Percentiles rank a stretch among this genome's conserved stretches.
phyloP scores from a whole-genome alignment of 2,797 vertebrate species.

The Crypturellus tataupa region DNA sequence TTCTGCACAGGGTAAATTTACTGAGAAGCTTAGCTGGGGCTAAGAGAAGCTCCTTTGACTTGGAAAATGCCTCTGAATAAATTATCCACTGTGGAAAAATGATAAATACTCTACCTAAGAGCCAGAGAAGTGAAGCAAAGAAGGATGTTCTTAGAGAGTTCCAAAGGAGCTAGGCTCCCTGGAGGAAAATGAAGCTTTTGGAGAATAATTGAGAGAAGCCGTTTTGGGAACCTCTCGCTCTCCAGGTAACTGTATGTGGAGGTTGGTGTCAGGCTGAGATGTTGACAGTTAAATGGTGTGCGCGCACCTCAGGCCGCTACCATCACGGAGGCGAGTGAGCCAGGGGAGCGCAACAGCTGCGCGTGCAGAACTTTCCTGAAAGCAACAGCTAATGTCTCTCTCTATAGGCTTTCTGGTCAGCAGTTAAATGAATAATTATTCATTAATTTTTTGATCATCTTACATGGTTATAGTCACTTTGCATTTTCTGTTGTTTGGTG shows the following conservation, averaged over 20 bases:
- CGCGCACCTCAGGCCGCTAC: neutral
- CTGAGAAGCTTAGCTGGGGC: neutral
- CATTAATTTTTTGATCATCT: neutral
- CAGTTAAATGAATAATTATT: neutral
- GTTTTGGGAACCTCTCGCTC: neutral
- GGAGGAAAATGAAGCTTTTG: neutral
- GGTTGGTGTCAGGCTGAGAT: neutral
- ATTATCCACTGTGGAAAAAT: neutral
- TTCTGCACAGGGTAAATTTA: constrained; percentile 26
- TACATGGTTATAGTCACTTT: neutral
- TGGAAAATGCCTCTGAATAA: constrained; percentile 45
- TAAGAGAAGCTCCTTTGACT: neutral
- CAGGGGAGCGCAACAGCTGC: neutral
- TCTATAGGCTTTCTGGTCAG: neutral
- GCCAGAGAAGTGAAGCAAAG: neutral
- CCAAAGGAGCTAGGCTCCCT: neutral
- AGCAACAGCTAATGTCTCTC: neutral
- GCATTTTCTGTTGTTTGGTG: neutral
- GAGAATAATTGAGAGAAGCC: neutral
- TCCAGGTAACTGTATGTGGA: neutral
- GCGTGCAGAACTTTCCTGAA: neutral
- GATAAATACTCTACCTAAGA: neutral
- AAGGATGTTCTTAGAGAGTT: neutral
- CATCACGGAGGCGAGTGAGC: neutral
- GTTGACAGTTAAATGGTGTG: neutral